Evolutionary conservation across 2,797 vertebrate genomes (phyloP), one percentile per base, ranked within the genome.

Genomic region (Botia kubotai): DNA sequence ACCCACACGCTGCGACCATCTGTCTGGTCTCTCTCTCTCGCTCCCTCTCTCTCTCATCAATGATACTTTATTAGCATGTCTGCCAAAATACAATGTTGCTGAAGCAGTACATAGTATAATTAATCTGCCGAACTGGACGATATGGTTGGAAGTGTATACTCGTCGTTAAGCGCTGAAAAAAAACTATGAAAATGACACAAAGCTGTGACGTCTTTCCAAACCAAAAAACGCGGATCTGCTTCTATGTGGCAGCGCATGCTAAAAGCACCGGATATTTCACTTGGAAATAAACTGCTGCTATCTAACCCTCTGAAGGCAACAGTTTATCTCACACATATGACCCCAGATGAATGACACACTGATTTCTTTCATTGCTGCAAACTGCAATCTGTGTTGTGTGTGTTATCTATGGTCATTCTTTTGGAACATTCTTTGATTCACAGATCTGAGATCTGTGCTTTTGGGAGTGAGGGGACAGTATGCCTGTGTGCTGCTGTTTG

Each of bases 271-370:
- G 23, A 60, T 33, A 65, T 70, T 53, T 63, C 63, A 68, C 13
- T 62, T 63, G 69, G 55, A 52, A 73, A 58, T 68, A 67, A 66
- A 77, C 63, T 52, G 78, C 71, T 68, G 5, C 71, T 62, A 72
- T 77, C 70, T 78, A 48, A 80, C 13, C 57, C 74, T 81, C 79
- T 62, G 23, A 84, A 81, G 71, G 63, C 69, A 74, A 77, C 74
- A 62, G 74, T 77, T 77, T 81, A 58, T 81, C 69, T 72, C 33
- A 62, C 71, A 23, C 66, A 23, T 39, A 57, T 60, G 74, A 26
- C 83, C 75, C 62, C 11, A 55, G 79, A 78, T 60, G 10, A 72
- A 65, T 33, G 57, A 58, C 23, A 46, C 17, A 60, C 19, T 21
- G 39, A 60, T n/a, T 70, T 50, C 21, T 12, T 52, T 52, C 74